phyloP scores from a whole-genome alignment of 2,888 invertebrate species.

The Venusia cambrica region DNA sequence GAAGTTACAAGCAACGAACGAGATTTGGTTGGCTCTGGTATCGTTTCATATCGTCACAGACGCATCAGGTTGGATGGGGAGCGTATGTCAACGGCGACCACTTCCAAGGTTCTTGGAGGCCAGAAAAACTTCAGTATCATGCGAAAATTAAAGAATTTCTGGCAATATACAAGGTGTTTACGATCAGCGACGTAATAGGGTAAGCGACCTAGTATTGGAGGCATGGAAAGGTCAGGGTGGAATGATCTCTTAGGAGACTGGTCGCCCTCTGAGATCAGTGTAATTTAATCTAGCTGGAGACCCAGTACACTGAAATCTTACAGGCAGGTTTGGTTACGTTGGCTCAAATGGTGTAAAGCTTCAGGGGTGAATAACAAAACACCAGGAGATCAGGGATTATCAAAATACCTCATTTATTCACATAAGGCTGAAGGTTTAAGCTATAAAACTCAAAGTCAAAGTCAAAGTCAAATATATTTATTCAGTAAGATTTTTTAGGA shows the following conservation, averaged over 20 bases:
- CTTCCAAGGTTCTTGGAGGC: constrained; percentile 18
- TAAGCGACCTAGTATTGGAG: constrained; percentile 3
- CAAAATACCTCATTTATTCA: constrained; percentile 2
- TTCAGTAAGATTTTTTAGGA: too few relatives aligned
- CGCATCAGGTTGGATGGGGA: constrained; percentile 31
- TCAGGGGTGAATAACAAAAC: constrained; percentile 1
- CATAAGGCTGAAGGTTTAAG: constrained; percentile 1
- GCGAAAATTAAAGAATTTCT: constrained; percentile 32
- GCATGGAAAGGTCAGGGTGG: constrained; percentile 5
- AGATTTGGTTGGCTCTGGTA: constrained; percentile 1
- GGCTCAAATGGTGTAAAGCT: constrained; percentile 1
- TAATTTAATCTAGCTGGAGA: too few relatives aligned
- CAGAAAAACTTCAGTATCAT: constrained; percentile 25
- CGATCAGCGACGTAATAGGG: not conserved
- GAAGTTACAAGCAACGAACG: not conserved
- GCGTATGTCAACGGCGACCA: constrained; percentile 16
- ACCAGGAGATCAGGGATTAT: not conserved
- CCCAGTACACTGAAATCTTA: too few relatives aligned
- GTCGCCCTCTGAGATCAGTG: too few relatives aligned
- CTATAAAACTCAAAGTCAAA: too few relatives aligned
- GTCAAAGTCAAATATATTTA: too few relatives aligned
- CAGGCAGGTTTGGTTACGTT: too few relatives aligned
- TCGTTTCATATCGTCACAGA: constrained; percentile 20
- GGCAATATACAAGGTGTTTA: constrained; percentile 22
- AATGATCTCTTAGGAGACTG: not conserved